Evolutionary conservation across 2,888 invertebrate species (phyloP).

Genomic region (Cordilura impudica): DNA sequence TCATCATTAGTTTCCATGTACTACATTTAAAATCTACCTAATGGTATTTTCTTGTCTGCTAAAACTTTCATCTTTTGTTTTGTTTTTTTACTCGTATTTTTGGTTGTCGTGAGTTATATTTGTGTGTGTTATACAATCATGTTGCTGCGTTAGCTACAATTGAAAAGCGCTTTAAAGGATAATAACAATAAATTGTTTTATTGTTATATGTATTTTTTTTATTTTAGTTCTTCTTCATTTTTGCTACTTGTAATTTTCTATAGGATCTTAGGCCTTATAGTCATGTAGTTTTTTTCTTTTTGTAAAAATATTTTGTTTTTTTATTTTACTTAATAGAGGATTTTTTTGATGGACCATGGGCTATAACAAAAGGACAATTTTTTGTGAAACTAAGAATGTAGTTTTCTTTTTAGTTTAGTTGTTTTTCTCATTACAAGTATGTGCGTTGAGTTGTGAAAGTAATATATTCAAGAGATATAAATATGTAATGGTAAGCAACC

Average conservation of each 20-base stretch:
- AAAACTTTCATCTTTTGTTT: neutral
- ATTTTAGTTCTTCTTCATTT: constrained; percentile 1
- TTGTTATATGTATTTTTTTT: constrained; percentile 69
- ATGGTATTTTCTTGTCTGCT: neutral
- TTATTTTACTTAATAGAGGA: constrained; percentile 34
- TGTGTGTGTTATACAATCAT: constrained; percentile 43
- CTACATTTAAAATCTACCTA: neutral
- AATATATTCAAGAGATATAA: constrained; percentile 11
- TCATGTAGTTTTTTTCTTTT: neutral
- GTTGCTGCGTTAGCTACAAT: constrained; percentile 67
- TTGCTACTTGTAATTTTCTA: constrained; percentile 6
- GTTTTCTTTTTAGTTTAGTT: constrained; percentile 4
- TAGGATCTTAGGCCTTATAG: neutral
- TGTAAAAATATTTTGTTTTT: constrained; percentile 17
- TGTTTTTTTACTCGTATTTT: constrained; percentile 8
- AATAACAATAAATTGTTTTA: constrained; percentile 75
- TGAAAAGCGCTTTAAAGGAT: constrained; percentile 74
- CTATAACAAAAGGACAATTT: constrained; percentile 18
- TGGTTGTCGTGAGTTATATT: neutral
- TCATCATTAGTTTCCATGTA: neutral
- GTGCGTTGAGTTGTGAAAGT: constrained; percentile 52
- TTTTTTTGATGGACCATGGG: constrained; percentile 29
- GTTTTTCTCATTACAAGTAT: constrained; percentile 34
- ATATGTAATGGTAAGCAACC: neutral
- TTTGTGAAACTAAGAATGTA: neutral